These are phyloP conservation scores for Hemichromis elongatus DNA, from an alignment of 2,113 vertebrate species.

Conservation along the genomic window DNA sequence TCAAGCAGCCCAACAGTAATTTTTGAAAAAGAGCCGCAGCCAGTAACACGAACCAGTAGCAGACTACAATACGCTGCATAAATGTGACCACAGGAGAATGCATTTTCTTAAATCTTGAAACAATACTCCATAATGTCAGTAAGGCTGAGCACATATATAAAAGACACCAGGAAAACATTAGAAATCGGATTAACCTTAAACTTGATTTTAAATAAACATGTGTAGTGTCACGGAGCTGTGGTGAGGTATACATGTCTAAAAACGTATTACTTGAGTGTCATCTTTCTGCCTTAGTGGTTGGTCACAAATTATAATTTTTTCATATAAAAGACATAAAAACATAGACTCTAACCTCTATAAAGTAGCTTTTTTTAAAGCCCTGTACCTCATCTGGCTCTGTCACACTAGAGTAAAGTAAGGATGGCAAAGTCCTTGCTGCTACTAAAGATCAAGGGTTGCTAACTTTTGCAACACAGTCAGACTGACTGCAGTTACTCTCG, in stretches of 20 bases:
- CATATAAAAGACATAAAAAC: background rate
- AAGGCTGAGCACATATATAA: background rate
- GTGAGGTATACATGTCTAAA: background rate
- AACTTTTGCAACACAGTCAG: background rate
- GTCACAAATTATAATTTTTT: background rate
- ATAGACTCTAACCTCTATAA: too few species aligned
- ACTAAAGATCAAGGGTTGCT: background rate
- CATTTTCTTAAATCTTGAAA: background rate
- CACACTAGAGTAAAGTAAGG: background rate
- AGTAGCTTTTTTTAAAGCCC: too few species aligned
- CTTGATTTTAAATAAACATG: background rate
- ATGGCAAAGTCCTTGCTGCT: background rate
- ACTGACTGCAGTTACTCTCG: background rate
- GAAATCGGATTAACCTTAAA: background rate
- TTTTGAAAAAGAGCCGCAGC: background rate
- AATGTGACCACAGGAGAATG: background rate
- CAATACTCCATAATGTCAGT: background rate
- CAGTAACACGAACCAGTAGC: background rate
- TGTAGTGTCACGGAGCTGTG: background rate
- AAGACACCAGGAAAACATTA: background rate
- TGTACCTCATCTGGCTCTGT: background rate
- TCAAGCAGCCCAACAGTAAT: background rate
- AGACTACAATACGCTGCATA: background rate
- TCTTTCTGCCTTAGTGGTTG: background rate
- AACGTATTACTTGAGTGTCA: background rate